Base-by-base conservation (phyloP, 2,113 vertebrate genomes). In the Tragelaphus buxtoni region DNA sequence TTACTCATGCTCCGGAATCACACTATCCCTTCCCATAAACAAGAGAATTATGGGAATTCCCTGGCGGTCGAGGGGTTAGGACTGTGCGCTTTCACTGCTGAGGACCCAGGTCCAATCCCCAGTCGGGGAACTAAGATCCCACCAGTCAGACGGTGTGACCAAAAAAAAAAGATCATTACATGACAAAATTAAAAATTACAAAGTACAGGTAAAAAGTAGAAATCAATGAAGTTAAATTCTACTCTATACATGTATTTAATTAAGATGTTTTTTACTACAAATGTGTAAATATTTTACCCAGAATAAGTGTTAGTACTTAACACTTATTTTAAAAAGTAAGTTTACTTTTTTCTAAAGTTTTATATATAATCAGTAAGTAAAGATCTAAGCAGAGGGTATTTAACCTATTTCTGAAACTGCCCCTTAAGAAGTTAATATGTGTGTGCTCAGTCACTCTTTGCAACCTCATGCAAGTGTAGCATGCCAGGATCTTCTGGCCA, bases 171-270 rank as follows among this genome's bases (percentile, higher is more conserved):
- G 24, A 61, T 5, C 17, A 61, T n/a, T 83, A 45, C 3, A 39
- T 26, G n/a, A 49, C 56, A 87, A 94, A 92, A 63, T 83, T 18
- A 47, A 95, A 95, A 94, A 89, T 89, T 20, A 80, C 32, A 30
- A 63, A 63, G 11, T 65, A 83, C 7, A 7, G 9, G 69, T 12
- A 9, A 92, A 90, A 90, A 92, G 56, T 10, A 93, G 42, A 89
- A 87, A 45, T 42, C 45, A 86, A 58, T 74, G 42, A 60, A 60
- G 53, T 74, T 14, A 77, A 90, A 51, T n/a, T 56, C 60, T 94
- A 80, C 53, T 82, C n/a, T 49, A 45, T 42, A 30, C 24, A 5
- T 35, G 22, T 42, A 45, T 39, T 74, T 81, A 94, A 74, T 26
- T 83, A 89, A 61, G 49, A 84, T 77, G 42, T 47, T n/a, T 96